phyloP scores from a whole-genome alignment of 2,113 vertebrate genomes.

The Pristiophorus japonicus region DNA sequence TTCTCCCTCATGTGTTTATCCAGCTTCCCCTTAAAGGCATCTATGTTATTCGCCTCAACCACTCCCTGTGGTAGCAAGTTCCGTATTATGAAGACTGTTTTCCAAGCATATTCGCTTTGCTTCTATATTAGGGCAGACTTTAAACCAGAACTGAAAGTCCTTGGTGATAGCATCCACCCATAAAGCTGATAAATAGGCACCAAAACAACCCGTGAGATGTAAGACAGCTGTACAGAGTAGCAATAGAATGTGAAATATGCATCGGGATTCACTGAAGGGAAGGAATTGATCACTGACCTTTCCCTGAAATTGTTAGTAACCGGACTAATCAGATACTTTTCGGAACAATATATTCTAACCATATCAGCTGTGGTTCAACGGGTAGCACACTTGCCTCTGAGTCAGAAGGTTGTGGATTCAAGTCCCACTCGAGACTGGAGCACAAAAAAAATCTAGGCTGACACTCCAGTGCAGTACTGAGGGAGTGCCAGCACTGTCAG shows the following conservation, averaged over 20 bases:
- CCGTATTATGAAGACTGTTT: not conserved
- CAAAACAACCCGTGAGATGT: not conserved
- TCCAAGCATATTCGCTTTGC: not conserved
- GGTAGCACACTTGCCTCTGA: not conserved
- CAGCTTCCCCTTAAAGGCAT: not conserved
- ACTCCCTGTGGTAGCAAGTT: not conserved
- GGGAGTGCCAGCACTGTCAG: not conserved
- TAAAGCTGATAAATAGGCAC: not conserved
- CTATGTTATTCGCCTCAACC: not conserved
- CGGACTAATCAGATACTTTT: not conserved
- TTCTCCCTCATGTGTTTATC: not conserved
- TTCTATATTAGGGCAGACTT: not conserved
- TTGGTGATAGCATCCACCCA: not conserved
- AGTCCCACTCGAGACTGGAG: not conserved
- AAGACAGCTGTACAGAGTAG: not conserved
- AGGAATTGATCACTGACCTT: not conserved
- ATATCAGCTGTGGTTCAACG: not conserved
- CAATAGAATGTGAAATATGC: constrained; percentile 17
- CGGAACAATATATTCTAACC: not conserved
- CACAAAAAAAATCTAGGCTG: not conserved
- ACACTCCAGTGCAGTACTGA: not conserved
- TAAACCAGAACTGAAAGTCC: not conserved
- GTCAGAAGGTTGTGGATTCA: not conserved
- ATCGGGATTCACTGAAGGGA: not conserved
- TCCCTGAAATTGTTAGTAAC: not conserved